Conservation (phyloP, 1,140 invertebrate genomes). For the Helicoverpa zea region DNA sequence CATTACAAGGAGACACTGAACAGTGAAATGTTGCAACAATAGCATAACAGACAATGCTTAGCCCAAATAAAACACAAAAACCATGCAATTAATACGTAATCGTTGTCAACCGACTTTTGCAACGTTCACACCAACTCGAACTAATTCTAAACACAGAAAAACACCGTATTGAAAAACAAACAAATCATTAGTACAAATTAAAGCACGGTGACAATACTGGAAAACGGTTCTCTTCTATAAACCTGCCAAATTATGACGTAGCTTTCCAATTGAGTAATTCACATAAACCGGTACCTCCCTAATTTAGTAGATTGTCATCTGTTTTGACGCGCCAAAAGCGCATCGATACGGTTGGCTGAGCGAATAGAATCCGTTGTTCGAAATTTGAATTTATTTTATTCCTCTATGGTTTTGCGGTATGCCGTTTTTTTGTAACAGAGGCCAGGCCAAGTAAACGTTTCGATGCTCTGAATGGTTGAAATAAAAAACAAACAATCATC, state of each 20-base stretch:
- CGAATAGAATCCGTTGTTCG: constrained; percentile 27
- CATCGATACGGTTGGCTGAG: constrained; percentile 22
- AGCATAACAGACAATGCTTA: constrained; percentile 19
- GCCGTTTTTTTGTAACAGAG: not conserved
- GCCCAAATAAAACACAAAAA: constrained; percentile 40
- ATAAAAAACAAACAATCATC: not conserved
- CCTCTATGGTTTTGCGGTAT: constrained; percentile 24
- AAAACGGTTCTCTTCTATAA: constrained; percentile 19
- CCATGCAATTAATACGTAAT: constrained; percentile 53
- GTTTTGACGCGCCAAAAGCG: constrained; percentile 30
- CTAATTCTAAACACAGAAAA: constrained; percentile 19
- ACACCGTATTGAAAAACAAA: constrained; percentile 25
- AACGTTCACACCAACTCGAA: constrained; percentile 16
- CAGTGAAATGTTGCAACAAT: constrained; percentile 37
- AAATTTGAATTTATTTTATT: constrained; percentile 35
- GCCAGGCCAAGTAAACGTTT: constrained; percentile 6
- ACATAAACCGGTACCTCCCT: not conserved
- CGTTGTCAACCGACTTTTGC: constrained; percentile 37
- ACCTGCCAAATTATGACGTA: constrained; percentile 4
- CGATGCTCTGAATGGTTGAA: not conserved
- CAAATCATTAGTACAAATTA: not conserved
- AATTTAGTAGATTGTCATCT: constrained; percentile 19
- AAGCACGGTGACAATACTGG: constrained; percentile 22
- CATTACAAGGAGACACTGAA: constrained; percentile 26
- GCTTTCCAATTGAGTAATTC: not conserved